Evolutionary conservation across 2,797 vertebrate genomes (phyloP).

Genomic region (Notoglanidium macrostoma): DNA sequence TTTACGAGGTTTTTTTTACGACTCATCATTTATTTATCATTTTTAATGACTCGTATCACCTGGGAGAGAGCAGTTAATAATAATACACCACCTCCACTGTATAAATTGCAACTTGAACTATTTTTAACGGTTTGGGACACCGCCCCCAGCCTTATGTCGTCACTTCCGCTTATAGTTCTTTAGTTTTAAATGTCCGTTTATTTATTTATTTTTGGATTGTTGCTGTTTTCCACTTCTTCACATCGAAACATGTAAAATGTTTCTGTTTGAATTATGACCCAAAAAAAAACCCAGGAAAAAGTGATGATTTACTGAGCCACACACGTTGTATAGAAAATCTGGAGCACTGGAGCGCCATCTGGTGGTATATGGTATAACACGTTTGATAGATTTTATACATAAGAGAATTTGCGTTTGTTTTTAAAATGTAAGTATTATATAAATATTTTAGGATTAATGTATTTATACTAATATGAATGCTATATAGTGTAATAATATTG

Average conservation of each 20-base stretch:
- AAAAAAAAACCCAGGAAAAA: conserved; percentile 4
- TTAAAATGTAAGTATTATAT: no score
- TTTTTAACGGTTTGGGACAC: not conserved
- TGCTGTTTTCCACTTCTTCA: not conserved
- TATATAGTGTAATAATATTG: not conserved
- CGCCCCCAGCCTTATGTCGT: not conserved
- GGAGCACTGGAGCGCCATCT: conserved; percentile 22
- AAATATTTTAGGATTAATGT: not conserved
- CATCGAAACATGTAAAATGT: not conserved
- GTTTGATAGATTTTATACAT: not conserved
- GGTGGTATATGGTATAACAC: not conserved
- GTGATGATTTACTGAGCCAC: conserved; percentile 8
- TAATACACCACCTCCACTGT: conserved; percentile 30
- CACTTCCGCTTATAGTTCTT: not conserved
- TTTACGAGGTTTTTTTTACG: conserved; percentile 15
- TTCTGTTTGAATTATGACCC: not conserved
- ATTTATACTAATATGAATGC: not conserved
- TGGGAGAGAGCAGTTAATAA: not conserved
- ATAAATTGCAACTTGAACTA: not conserved
- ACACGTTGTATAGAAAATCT: not conserved
- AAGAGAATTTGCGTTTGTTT: not conserved
- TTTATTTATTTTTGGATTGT: not conserved
- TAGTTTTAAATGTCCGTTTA: no score
- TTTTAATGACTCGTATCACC: conserved; percentile 1
- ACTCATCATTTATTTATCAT: not conserved